Base-by-base conservation (phyloP, 2,797 vertebrate species). In the Pogoniulus pusillus region DNA sequence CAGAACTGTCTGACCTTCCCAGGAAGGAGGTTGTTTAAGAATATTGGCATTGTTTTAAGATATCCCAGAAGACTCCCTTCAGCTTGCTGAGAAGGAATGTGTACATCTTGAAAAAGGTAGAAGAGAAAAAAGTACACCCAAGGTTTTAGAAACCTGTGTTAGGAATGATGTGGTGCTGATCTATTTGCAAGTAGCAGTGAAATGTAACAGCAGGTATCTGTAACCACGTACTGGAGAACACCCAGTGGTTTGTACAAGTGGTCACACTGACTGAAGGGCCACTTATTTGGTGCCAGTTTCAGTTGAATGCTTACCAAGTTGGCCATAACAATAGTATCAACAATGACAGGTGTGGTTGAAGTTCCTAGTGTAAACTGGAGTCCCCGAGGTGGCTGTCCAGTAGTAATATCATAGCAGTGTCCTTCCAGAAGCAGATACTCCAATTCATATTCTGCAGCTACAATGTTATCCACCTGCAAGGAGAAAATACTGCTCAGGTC, bases 301-400 rank as follows among this genome's bases (percentile, higher is more conserved):
- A 87, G 3, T 0, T 1, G 2, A 18, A 43, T 37, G 43, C 97
- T 97, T 89, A 99, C 99, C 97, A 99, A 93, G 95, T 99, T 99
- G 41, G 99, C 99, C 99, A 99, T 99, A 75, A 99, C 99, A 32
- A 99, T 99, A 23, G 99, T 99, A 47, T 99, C 99, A 13, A 99
- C 96, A 0, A 98, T 97, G 90, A 99, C 98, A 1, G 98, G 99
- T 54, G 97, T 97, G 11, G 97, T 91, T 39, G 98, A 97, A 2
- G 98, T 99, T 54, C 99, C 99, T 94, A 99, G 86, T 1, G 98
- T 99, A 78, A 99, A 99, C 97, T 99, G 99, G 17, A 99, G 98
- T 12, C 99, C 99, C 7, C 99, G 98, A 1, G 99, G 99, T 1
- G 99, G 99, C 95, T 99, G 99, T 37, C 99, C 99, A 0, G 99